Base-by-base conservation (phyloP, 2,113 vertebrate genomes). In the Plecturocebus donacophilus region DNA sequence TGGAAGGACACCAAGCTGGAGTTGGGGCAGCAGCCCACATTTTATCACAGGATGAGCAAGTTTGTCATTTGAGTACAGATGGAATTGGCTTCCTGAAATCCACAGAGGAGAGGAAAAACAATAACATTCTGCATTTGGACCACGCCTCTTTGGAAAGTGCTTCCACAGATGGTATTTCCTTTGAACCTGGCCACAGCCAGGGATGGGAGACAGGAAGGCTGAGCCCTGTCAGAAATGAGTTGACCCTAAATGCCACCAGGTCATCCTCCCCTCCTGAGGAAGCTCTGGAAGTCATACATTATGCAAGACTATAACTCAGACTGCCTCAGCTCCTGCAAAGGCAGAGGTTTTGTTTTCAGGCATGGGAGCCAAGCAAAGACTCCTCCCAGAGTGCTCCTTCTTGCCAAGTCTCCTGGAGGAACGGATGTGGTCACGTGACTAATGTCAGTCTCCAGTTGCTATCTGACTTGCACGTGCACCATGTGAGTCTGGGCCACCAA, bases 151-250 rank as follows among this genome's bases (percentile, higher is more conserved):
- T 86, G 49, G 54, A 23, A 38, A 97, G 42, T 45, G 61, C 42
- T 96, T 95, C 82, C 45, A 23, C 96, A 93, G 93, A 82, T 89
- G 80, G 32, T 4, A 14, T 91, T 94, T 93, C 83, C 94, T 88
- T 71, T 87, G 73, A 92, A 52, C 47, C 25, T 38, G 64, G 86
- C 42, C 95, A 38, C 40, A 17, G 30, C 38, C 3, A 6, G 6
- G 42, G 70, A 35, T 14, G 56, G 77, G 17, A 64, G 38, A 45
- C 23, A 14, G 42, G 54, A 52, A n/a, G 21, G 25, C 23, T 13
- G 71, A 85, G 38, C 56, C 52, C 66, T 42, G 5, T 12, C 61
- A 19, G n/a, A 73, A 7, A 0, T 40, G 21, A 47, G 9, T 52
- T 47, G 23, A 14, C 20, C 32, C 52, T 25, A 35, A 5, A 8